Percentiles rank a stretch among this genome's conserved stretches.
phyloP scores from a whole-genome alignment of 2,797 vertebrate genomes.

The Rhynchonycteris naso region DNA sequence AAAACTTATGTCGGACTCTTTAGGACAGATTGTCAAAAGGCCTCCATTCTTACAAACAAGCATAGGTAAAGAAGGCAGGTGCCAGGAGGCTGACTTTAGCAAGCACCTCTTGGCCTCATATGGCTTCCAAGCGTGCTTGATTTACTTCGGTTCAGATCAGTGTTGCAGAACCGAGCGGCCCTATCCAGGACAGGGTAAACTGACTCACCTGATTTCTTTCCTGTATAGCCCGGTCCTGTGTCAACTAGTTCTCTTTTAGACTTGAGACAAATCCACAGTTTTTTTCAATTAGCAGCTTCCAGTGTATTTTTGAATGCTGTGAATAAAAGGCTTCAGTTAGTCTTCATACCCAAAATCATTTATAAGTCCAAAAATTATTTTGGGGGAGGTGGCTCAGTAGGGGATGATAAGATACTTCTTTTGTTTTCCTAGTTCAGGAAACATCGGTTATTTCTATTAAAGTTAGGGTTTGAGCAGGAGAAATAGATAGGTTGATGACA shows the following conservation, averaged over 20 bases:
- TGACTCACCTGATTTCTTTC: background rate
- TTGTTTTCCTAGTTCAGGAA: constrained; percentile 16
- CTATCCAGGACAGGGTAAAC: background rate
- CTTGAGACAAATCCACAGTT: background rate
- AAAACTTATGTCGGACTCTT: background rate
- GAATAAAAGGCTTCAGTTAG: background rate
- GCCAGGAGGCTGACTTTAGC: background rate
- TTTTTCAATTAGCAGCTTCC: background rate
- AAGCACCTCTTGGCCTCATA: background rate
- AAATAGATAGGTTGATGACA: background rate
- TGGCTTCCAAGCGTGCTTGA: background rate
- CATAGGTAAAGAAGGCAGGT: background rate
- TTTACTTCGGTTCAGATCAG: background rate
- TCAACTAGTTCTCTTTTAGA: background rate
- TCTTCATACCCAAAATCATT: background rate
- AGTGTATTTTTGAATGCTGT: background rate
- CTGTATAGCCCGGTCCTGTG: background rate
- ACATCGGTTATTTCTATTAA: constrained; percentile 8
- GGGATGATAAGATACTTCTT: background rate
- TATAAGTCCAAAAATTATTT: constrained; percentile 16
- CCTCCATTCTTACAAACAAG: background rate
- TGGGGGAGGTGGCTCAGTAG: background rate
- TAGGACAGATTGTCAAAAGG: background rate
- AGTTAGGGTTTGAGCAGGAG: constrained; percentile 9
- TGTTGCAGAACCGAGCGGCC: background rate